Evolutionary conservation across 2,797 vertebrate genomes (phyloP), one percentile per base, ranked within the genome.

Genomic region (Spinus olivaceus): DNA sequence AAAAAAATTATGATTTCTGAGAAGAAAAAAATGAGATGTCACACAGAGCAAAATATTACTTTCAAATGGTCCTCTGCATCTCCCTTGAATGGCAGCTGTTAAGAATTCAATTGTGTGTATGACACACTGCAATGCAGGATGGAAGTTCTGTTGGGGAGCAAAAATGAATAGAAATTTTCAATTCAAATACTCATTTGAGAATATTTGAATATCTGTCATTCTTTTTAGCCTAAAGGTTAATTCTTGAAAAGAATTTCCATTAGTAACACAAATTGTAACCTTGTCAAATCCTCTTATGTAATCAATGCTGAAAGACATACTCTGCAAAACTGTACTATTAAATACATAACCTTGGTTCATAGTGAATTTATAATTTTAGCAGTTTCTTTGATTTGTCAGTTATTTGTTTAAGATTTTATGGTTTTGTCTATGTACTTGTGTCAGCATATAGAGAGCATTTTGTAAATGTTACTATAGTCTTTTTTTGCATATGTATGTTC

Each of bases 1-100:
- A 98, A 99, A 99, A 98, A 98, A 99, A 98, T 98, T 98, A 98
- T 98, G 98, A 98, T 98, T 98, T 98, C 98, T 97, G 96, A 98
- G 98, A 93, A 81, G 96, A 96, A 98, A 98, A 98, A 98, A 98
- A 98, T 98, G 95, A 98, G 98, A 98, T 98, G 97, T 98, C 98
- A 98, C 94, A 97, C 98, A 98, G 98, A 98, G 98, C 97, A 98
- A 98, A 98, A 98, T 98, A 98, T 98, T 98, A 98, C 98, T 98
- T 98, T 98, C 98, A 98, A 98, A 98, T 97, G 96, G 98, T 98
- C 97, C 97, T 98, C 96, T 72, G 90, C 91, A 92, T 96, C 78
- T 97, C 70, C 44, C 95, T 94, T 98, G 98, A 98, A 97, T 98
- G 98, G 97, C 98, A 98, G 97, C 97, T 98, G 97, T 97, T 97